Conservation (phyloP, 2,113 vertebrate species). For the Perognathus longimembris region DNA sequence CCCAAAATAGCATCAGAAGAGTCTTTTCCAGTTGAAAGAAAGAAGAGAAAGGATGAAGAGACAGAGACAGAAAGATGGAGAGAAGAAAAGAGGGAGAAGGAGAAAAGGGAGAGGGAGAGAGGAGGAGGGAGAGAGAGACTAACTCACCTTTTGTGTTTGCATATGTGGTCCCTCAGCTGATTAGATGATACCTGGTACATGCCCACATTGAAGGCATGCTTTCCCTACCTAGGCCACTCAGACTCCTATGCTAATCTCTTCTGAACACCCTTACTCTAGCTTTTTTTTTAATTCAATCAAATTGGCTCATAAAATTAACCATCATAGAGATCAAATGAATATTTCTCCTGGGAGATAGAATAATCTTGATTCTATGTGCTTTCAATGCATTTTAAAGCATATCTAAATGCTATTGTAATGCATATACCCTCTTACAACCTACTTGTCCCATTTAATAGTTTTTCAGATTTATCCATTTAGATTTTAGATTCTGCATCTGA, state of each 20-base stretch:
- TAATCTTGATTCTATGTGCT: background rate
- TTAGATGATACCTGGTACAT: background rate
- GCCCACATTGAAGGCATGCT: background rate
- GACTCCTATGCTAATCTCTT: background rate
- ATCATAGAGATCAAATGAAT: background rate
- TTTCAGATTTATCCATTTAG: background rate
- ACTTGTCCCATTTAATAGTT: background rate
- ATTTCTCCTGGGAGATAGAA: background rate
- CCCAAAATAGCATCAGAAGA: background rate
- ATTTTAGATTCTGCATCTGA: conserved; percentile 42
- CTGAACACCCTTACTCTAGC: background rate
- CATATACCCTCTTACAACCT: background rate
- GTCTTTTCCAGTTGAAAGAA: background rate
- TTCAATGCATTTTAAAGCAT: conserved; percentile 14
- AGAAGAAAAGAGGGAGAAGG: no score
- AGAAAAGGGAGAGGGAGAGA: no score
- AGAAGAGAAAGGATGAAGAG: no score
- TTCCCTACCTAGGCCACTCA: background rate
- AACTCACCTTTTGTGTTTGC: background rate
- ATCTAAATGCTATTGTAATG: conserved; percentile 2
- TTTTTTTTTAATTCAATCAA: background rate
- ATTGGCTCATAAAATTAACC: background rate
- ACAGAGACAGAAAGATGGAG: no score
- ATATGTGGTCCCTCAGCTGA: background rate
- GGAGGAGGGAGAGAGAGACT: background rate